phyloP scores from a whole-genome alignment of 2,113 vertebrate genomes.

The Mandrillus leucophaeus region DNA sequence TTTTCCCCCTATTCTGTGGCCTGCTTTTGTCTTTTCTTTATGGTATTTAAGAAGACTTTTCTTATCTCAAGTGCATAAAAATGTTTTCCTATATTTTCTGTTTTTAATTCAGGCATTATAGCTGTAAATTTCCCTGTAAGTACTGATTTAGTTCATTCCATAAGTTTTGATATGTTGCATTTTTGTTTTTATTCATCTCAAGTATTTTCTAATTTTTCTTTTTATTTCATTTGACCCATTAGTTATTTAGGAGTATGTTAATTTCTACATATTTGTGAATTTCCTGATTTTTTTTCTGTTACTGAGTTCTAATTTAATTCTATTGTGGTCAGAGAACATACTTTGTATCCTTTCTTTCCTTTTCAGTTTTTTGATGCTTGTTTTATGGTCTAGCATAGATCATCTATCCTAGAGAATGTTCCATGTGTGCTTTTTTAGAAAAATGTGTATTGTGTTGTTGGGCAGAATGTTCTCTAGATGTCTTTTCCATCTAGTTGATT shows the following conservation, averaged over 20 bases:
- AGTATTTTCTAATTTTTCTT: not conserved
- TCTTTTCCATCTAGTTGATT: not conserved
- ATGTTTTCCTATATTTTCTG: not conserved
- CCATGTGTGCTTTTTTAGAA: not conserved
- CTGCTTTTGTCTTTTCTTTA: no score
- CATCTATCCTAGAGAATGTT: not conserved
- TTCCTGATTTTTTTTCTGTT: not conserved
- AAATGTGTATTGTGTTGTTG: not conserved
- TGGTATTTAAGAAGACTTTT: not conserved
- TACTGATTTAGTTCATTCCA: not conserved
- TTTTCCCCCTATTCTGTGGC: no score
- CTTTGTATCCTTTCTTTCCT: not conserved
- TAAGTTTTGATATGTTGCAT: not conserved
- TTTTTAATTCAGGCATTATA: not conserved
- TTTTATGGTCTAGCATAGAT: not conserved
- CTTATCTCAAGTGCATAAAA: not conserved
- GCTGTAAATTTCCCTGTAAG: not conserved
- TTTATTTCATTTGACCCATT: constrained; percentile 5
- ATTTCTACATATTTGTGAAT: constrained; percentile 15
- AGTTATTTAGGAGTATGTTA: constrained; percentile 3
- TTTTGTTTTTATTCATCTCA: constrained; percentile 43
- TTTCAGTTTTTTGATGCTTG: not conserved
- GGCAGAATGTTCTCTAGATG: not conserved
- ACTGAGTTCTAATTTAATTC: constrained; percentile 40
- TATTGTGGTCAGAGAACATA: not conserved